Evolutionary conservation across 2,797 vertebrate species (phyloP).

Genomic region (Chaunax sp.): DNA sequence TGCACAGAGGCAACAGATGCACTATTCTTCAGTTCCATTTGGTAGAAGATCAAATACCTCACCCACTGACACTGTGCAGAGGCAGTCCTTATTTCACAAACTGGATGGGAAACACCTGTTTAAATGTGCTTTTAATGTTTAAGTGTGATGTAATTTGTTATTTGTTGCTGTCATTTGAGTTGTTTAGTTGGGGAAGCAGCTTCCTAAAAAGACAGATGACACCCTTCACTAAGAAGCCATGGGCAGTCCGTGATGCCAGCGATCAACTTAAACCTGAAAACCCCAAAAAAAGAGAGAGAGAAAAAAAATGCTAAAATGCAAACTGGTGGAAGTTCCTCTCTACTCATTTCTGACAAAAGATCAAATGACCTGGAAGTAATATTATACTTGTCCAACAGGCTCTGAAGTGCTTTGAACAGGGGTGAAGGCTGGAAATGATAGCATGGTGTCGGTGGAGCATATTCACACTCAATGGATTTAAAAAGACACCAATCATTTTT

Average conservation of each 20-base stretch:
- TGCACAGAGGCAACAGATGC: constrained; percentile 21
- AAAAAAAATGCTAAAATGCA: constrained; percentile 5
- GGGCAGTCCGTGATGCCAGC: no score
- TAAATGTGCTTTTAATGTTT: background rate
- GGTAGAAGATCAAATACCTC: background rate
- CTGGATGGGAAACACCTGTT: background rate
- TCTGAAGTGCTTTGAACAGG: no score
- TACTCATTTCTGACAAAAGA: constrained; percentile 58
- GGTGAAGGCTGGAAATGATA: no score
- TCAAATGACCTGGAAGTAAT: constrained; percentile 77
- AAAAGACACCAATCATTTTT: no score
- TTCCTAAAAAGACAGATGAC: constrained; percentile 9
- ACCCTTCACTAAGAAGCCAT: no score
- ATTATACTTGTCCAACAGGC: constrained; percentile 20
- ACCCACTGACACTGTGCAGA: background rate
- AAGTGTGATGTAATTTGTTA: no score
- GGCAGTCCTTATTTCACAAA: background rate
- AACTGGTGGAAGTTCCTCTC: constrained; percentile 14
- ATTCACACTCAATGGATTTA: no score
- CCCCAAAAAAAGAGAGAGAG: background rate
- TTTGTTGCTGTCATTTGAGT: no score
- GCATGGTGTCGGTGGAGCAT: no score
- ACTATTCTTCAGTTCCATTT: constrained; percentile 26
- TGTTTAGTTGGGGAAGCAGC: background rate
- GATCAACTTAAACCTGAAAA: background rate